Conservation (phyloP, 2,888 invertebrate genomes). For the Rhagonycha lutea region DNA sequence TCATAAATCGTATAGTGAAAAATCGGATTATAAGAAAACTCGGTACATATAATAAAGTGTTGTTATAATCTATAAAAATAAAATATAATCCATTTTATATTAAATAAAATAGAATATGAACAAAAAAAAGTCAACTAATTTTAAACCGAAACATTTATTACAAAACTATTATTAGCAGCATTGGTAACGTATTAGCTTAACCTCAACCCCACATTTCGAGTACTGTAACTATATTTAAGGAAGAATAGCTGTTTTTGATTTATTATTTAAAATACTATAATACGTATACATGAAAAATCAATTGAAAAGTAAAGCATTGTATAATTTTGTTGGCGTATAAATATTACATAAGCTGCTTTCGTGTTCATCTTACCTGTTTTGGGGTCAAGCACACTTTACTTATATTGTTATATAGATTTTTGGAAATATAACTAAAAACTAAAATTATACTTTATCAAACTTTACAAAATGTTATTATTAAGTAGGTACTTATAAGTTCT, state of each 20-base stretch:
- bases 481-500: conserved; percentile 39
- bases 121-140: neutral
- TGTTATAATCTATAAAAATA: neutral
- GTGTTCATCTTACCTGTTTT: neutral
- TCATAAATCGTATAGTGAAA: neutral
- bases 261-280: neutral
- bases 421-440: neutral
- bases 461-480: conserved; percentile 44
- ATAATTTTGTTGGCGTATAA: neutral
- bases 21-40: neutral
- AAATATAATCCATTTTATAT: neutral
- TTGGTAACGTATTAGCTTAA: neutral
- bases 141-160: neutral
- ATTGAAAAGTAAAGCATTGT: neutral
- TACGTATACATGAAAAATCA: neutral
- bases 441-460: conserved; percentile 30
- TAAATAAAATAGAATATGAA: neutral
- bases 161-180: neutral
- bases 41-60: neutral
- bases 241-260: neutral
- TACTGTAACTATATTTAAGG: neutral
- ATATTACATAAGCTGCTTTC: neutral
- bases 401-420: neutral
- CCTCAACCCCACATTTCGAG: neutral
- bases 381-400: neutral